Base-by-base conservation (phyloP, 2,113 vertebrate genomes). In the Aramus guarauna region DNA sequence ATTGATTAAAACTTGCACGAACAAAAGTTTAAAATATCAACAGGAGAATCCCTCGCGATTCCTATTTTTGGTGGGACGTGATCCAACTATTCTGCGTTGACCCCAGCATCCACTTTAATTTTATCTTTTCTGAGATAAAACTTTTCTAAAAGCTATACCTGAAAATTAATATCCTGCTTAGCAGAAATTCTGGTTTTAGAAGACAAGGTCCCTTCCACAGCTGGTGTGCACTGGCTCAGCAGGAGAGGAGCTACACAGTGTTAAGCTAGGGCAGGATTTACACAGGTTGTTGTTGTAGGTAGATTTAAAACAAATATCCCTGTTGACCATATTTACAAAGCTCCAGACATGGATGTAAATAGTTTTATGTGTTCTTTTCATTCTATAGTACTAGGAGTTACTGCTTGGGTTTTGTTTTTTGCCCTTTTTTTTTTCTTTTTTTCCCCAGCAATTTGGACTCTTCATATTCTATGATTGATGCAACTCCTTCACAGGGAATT, bases 1-100 rank as follows among this genome's bases (percentile, higher is more conserved):
- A 98, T 96, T 97, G 97, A 98, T 97, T 96, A 97, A 95, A 98
- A 96, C 91, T 91, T 30, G 48, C 71, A 73, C 6, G 71, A 32
- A 81, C 92, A 93, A 77, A 94, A 91, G 96, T 96, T 93, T 93
- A 79, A 94, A 92, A 90, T 92, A 95, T 88, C 90, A 92, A 75
- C 66, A 56, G 89, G 74, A 90, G 88, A 91, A 95, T 94, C 95
- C 89, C 60, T 85, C 3, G 0, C 43, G 1, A 32, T 93, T 91
- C 72, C 47, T 92, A 37, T 68, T 96, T 96, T 90, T 24, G 78
- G 63, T 71, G 66, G 75, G 89, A 92, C 1, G 62, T 19, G 77
- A 97, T 95, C 92, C 96, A 83, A 88, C 84, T 39, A 55, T 93
- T 90, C 69, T 0, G 0, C 11, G 0, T 9, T 85, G 81, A 94